Percentiles rank a stretch among this genome's conserved stretches.
These are phyloP conservation scores for Cephus pulcher DNA, from an alignment of 2,888 invertebrate genomes.

Conservation along the genomic window DNA sequence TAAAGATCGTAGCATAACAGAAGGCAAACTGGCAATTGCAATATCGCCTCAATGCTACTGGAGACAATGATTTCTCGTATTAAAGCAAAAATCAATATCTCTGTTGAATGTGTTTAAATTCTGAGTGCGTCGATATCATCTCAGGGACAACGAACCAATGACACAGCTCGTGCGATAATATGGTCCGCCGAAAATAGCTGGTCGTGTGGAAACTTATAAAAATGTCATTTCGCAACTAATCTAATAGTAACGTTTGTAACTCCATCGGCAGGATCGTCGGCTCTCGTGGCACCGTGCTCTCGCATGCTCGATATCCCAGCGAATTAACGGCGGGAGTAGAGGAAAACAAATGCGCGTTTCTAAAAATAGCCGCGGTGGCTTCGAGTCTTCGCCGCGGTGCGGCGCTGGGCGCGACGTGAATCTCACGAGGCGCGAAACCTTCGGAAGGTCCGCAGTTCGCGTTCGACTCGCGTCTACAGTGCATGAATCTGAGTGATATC, in stretches of 20 bases:
- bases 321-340: slow-evolving; percentile 3
- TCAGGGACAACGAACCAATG: neutral
- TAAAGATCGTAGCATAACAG: neutral
- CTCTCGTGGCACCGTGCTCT: neutral
- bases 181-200: neutral
- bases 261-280: neutral
- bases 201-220: neutral
- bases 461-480: slow-evolving; percentile 29
- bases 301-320: neutral
- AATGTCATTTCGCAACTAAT: slow-evolving; percentile 2
- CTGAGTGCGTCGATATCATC: neutral
- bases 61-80: neutral
- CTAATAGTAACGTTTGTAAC: neutral
- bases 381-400: slow-evolving; percentile 18
- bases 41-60: neutral
- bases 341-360: slow-evolving; percentile 19
- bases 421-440: slow-evolving; percentile 23
- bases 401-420: slow-evolving; percentile 23
- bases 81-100: neutral
- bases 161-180: neutral
- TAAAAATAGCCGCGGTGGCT: slow-evolving; percentile 6
- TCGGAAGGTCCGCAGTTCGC: slow-evolving; percentile 32
- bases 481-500: slow-evolving; percentile 16
- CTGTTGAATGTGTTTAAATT: neutral
- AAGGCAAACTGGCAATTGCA: neutral